Evolutionary conservation across 92 coral and sea anemone genomes (phyloP).

Genomic region (Palythoa grandiflora): DNA sequence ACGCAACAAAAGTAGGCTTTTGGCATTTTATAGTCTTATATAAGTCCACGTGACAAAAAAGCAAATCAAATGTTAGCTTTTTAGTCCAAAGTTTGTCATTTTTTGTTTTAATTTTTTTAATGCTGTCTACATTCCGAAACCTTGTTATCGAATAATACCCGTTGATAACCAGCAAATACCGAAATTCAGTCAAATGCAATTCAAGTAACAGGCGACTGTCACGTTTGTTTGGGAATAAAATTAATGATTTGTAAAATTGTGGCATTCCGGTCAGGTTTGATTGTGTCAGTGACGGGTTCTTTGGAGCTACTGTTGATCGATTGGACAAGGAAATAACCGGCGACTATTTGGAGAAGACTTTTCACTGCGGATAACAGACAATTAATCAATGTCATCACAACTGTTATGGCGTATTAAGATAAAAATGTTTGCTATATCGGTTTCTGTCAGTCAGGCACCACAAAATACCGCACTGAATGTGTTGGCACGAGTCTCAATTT

Average conservation of each 20-base stretch:
- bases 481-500: background rate
- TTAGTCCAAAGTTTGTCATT: background rate
- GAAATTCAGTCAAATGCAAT: conserved; percentile 13
- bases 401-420: conserved; percentile 46
- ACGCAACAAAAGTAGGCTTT: too few species aligned
- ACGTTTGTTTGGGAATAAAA: conserved; percentile 24
- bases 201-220: conserved; percentile 22
- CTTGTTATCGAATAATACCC: conserved; percentile 32
- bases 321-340: conserved; percentile 42
- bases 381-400: conserved; percentile 45
- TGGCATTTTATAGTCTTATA: too few species aligned
- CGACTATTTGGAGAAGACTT: conserved; percentile 19
- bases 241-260: conserved; percentile 43
- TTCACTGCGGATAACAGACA: conserved; percentile 35
- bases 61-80: background rate
- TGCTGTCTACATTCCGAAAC: conserved; percentile 11
- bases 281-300: conserved; percentile 42
- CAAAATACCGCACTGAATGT: background rate
- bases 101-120: background rate
- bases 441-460: background rate
- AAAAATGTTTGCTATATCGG: background rate
- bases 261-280: conserved; percentile 36
- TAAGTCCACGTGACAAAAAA: too few species aligned
- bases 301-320: conserved; percentile 36
- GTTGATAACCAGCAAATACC: conserved; percentile 30